Conservation (phyloP, 1,140 invertebrate genomes). For the Dreissena polymorpha region DNA sequence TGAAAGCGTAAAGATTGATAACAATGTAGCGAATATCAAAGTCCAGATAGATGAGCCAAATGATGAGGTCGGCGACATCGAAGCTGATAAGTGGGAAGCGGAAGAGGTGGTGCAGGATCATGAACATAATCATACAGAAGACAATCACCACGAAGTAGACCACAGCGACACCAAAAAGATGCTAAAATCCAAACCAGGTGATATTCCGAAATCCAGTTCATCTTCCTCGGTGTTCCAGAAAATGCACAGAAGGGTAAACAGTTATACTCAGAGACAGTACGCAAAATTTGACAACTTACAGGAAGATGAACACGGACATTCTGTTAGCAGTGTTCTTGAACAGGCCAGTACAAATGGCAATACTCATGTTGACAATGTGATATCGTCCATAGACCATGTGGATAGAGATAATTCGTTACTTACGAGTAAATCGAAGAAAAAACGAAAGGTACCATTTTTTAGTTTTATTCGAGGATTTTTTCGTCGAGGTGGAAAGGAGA, state of each 20-base stretch:
- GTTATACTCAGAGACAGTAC: slow-evolving; percentile 48
- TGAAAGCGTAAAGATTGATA: background rate
- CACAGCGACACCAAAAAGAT: slow-evolving; percentile 43
- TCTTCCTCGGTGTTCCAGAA: slow-evolving; percentile 21
- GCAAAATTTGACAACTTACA: slow-evolving; percentile 43
- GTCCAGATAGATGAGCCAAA: background rate
- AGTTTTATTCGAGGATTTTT: slow-evolving; percentile 39
- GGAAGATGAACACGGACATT: slow-evolving; percentile 43
- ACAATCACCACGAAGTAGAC: slow-evolving; percentile 39
- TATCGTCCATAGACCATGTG: slow-evolving; percentile 1
- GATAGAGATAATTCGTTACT: background rate
- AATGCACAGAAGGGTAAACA: slow-evolving; percentile 46
- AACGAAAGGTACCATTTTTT: slow-evolving; percentile 53
- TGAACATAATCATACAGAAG: background rate
- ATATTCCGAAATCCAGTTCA: slow-evolving; percentile 5
- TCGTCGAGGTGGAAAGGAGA: slow-evolving; percentile 2
- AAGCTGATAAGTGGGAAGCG: background rate
- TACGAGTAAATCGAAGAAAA: slow-evolving; percentile 42
- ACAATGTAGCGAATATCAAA: background rate
- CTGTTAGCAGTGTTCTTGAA: background rate
- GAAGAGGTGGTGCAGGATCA: background rate
- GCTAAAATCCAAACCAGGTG: slow-evolving; percentile 22
- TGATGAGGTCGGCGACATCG: background rate
- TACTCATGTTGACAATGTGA: background rate
- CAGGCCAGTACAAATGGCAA: background rate